Base-by-base conservation (phyloP, 2,797 vertebrate genomes). In the Allobates femoralis region DNA sequence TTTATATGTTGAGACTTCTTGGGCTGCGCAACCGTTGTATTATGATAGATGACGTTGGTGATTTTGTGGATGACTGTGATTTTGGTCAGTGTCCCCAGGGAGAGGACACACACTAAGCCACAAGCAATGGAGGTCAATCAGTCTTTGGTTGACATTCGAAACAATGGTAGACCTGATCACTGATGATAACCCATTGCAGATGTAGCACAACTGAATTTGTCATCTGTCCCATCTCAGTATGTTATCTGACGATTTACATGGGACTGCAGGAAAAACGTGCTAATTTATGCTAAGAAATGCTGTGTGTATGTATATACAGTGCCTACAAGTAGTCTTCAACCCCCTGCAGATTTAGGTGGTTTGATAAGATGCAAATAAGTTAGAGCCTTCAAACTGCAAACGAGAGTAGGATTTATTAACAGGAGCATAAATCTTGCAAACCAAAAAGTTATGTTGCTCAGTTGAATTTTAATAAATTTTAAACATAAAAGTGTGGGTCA, bases 31-130 rank as follows among this genome's bases (percentile, higher is more conserved):
- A n/a, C n/a, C 58, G 66, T 74, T 74, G 53, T 60, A 21, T 74
- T 83, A 83, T 83, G 81, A 75, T 75, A 75, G 66, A 83, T 83
- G 11, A 26, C 60, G 67, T 73, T 58, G 71, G 69, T 60, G 46
- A 60, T 74, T 56, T 75, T 56, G 51, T 50, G 53, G 69, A 53
- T 50, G 19, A 62, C 55, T 21, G 37, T 15, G 34, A 46, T 75
- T 71, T 82, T 34, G 50, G 64, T 23, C 3, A 14, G n/a, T 58
- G 51, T 62, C 55, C 56, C 78, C 30, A 81, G 53, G 37, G 84
- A 51, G 78, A 80, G 67, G 78, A 60, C 67, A 62, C 77, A 86
- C 67, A 74, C 55, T 64, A 81, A 74, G 67, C 55, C 69, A 60
- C 58, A 23, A 69, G 69, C 69, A 58, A 50, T 46, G 19, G 53